Evolutionary conservation across 1,140 invertebrate genomes (phyloP).

Genomic region (Nasonia giraulti): DNA sequence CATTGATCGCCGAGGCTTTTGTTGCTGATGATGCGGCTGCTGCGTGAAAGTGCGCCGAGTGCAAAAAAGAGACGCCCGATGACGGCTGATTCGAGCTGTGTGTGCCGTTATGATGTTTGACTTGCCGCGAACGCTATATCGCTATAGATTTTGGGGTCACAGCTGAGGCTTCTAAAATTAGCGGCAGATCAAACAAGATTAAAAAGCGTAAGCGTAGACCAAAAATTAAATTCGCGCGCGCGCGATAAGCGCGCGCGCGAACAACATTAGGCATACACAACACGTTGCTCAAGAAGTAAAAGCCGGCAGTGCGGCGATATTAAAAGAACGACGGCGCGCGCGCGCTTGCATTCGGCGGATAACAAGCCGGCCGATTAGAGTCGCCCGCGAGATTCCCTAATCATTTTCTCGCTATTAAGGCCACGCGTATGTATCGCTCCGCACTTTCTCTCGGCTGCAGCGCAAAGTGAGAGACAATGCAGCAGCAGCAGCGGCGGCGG

Average conservation of each 20-base stretch:
- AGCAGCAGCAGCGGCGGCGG: conserved; percentile 1
- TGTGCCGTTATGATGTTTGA: neutral
- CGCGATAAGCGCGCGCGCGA: neutral
- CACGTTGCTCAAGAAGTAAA: conserved; percentile 3
- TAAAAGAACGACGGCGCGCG: neutral
- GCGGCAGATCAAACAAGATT: neutral
- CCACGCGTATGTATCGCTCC: conserved; percentile 39
- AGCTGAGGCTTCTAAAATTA: neutral
- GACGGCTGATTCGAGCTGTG: neutral
- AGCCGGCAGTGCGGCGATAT: neutral
- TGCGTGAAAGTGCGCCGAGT: conserved; percentile 18
- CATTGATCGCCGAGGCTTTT: conserved; percentile 39
- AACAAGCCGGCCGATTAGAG: conserved; percentile 49
- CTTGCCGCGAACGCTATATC: too few species aligned
- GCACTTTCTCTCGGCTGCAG: conserved; percentile 20
- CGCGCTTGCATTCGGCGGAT: neutral
- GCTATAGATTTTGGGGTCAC: neutral
- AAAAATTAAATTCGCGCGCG: neutral
- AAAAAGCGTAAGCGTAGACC: neutral
- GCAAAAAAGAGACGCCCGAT: neutral
- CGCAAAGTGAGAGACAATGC: conserved; percentile 35
- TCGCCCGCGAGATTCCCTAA: conserved; percentile 56
- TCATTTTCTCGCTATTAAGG: conserved; percentile 60
- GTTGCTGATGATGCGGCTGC: conserved; percentile 15
- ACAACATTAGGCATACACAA: neutral